Base-by-base conservation (phyloP, 2,797 vertebrate genomes). In the Tolypeutes matacus region DNA sequence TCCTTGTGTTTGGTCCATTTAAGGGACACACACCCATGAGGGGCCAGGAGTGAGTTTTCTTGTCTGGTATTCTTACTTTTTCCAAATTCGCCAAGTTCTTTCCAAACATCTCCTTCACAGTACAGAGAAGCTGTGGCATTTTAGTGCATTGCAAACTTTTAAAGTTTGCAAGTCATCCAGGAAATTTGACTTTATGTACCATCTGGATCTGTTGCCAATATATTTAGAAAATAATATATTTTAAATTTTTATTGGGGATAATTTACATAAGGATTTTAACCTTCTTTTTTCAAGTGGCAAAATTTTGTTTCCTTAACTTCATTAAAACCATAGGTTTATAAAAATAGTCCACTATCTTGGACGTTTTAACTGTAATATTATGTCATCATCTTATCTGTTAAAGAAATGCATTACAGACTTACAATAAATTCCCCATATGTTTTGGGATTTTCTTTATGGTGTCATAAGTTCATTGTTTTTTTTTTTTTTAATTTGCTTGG, bases 141-240 rank as follows among this genome's bases (percentile, higher is more conserved):
- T 69, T 77, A 60, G 58, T 36, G 12, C 36, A 56, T 4, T 36
- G 46, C 7, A 49, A 29, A 60, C 29, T 42, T 75, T 64, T 21
- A 27, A 69, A 90, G 4, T 94, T 81, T 67, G 53, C 39, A 64
- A 15, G 53, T 77, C 70, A 25, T 75, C 42, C 15, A 67, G 27
- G 70, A 93, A 92, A 93, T 51, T 42, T 60, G 88, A 34, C 27
- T 82, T 31, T 60, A 80, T 69, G 53, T 64, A 77, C 83, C n/a
- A 17, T n/a, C n/a, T 93, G 42, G 46, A 76, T 60, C 36, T 84
- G 23, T 86, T 72, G 69, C 23, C 34, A 81, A 36, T 56, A 21
- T 86, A 60, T 46, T 46, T 81, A 77, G 53, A 49, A 60, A 49
- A 49, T 12, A 39, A 58, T 92, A 9, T 67, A 53, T 72, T 76